phyloP scores from a whole-genome alignment of 2,113 vertebrate species.

The Menura novaehollandiae region DNA sequence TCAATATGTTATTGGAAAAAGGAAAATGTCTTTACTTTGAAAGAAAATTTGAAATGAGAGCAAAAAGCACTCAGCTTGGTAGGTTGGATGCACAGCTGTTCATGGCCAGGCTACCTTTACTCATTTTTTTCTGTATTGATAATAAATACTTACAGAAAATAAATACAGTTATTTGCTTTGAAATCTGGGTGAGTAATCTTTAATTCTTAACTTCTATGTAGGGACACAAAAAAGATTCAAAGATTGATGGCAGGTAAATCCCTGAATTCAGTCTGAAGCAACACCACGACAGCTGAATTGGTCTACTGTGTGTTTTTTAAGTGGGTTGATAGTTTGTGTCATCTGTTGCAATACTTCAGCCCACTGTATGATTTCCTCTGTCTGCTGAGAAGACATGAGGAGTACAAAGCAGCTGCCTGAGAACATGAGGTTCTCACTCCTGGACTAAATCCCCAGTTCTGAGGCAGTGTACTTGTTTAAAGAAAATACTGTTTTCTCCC shows the following conservation, averaged over 20 bases:
- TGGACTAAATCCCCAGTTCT: neutral
- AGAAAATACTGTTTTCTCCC: rapidly evolving
- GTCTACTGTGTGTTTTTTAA: rapidly evolving
- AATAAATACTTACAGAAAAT: neutral
- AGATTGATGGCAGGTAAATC: neutral
- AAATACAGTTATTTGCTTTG: neutral
- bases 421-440: neutral
- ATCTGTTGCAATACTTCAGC: rapidly evolving
- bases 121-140: neutral
- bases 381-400: rapidly evolving
- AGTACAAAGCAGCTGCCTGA: neutral
- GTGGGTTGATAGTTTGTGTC: neutral
- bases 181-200: neutral
- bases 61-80: neutral
- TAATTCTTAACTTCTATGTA: rapidly evolving
- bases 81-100: neutral
- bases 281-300: neutral
- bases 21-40: neutral
- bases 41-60: neutral
- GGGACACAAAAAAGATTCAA: neutral
- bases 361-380: rapidly evolving
- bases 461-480: neutral
- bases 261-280: neutral
- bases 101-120: neutral
- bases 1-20: neutral